phyloP scores from a whole-genome alignment of 2,888 invertebrate genomes.

The Gryllus longicercus region DNA sequence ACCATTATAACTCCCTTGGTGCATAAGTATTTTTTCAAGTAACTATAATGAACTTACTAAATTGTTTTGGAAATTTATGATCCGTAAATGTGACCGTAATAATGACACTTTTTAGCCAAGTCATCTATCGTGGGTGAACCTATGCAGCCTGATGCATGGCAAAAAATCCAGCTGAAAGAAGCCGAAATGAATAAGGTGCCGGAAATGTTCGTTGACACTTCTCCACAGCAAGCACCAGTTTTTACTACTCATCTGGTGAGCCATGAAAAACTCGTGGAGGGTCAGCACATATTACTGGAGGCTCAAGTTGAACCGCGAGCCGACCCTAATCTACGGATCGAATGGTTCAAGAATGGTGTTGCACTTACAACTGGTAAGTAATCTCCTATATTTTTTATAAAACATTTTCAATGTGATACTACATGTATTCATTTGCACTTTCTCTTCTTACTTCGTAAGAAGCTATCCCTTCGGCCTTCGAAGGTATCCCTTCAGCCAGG shows the following conservation, averaged over 20 bases:
- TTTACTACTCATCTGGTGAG: slow-evolving; percentile 89
- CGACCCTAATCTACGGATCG: slow-evolving; percentile 81
- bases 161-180: slow-evolving; percentile 86
- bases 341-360: slow-evolving; percentile 91
- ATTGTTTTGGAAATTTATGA: background rate
- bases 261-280: slow-evolving; percentile 78
- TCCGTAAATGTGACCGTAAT: background rate
- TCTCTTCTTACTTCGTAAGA: background rate
- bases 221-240: slow-evolving; percentile 89
- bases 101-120: slow-evolving; percentile 49
- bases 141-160: slow-evolving; percentile 87
- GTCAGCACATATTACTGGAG: slow-evolving; percentile 80
- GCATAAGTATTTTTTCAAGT: too few species aligned
- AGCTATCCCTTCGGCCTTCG: too few species aligned
- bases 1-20: too few species aligned
- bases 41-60: too few species aligned
- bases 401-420: background rate
- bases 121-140: slow-evolving; percentile 79
- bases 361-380: slow-evolving; percentile 69
- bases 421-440: background rate
- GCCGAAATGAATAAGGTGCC: slow-evolving; percentile 88
- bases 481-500: too few species aligned
- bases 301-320: slow-evolving; percentile 88
- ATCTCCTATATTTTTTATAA: background rate
- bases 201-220: slow-evolving; percentile 79